phyloP scores from a whole-genome alignment of 1,140 invertebrate species.

The Drosophila micromelanica region DNA sequence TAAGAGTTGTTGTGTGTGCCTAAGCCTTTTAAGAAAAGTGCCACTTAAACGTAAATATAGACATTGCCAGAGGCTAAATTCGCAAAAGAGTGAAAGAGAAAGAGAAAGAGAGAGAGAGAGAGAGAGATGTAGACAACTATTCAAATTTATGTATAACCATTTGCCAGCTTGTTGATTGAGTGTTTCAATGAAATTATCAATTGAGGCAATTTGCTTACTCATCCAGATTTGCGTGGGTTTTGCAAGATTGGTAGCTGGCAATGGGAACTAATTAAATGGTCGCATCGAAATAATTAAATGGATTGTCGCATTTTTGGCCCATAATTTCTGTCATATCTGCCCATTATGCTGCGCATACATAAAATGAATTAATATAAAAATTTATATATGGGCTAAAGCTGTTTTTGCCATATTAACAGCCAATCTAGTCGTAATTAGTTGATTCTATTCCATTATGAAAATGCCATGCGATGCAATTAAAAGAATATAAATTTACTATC shows the following conservation, averaged over 20 bases:
- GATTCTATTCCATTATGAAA: constrained; percentile 65
- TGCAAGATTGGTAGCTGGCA: constrained; percentile 21
- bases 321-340: constrained; percentile 35
- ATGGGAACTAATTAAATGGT: constrained; percentile 48
- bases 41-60: constrained; percentile 83
- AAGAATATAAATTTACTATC: constrained; percentile 68
- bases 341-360: constrained; percentile 23
- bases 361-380: constrained; percentile 15
- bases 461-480: constrained; percentile 73
- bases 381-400: background rate
- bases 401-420: constrained; percentile 51
- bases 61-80: constrained; percentile 56
- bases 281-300: constrained; percentile 40
- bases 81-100: background rate
- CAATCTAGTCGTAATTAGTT: constrained; percentile 46
- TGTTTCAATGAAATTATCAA: constrained; percentile 81
- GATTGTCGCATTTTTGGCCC: constrained; percentile 42
- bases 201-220: constrained; percentile 63
- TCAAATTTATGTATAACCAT: constrained; percentile 71
- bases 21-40: constrained; percentile 79
- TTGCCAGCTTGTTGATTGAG: constrained; percentile 75
- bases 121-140: constrained; percentile 20
- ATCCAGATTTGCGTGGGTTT: constrained; percentile 26
- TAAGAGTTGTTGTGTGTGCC: constrained; percentile 33
- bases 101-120: constrained; percentile 1